Evolutionary conservation across 2,888 invertebrate species (phyloP), one percentile per base, ranked within the genome.

Genomic region (Isotomurus palustris): DNA sequence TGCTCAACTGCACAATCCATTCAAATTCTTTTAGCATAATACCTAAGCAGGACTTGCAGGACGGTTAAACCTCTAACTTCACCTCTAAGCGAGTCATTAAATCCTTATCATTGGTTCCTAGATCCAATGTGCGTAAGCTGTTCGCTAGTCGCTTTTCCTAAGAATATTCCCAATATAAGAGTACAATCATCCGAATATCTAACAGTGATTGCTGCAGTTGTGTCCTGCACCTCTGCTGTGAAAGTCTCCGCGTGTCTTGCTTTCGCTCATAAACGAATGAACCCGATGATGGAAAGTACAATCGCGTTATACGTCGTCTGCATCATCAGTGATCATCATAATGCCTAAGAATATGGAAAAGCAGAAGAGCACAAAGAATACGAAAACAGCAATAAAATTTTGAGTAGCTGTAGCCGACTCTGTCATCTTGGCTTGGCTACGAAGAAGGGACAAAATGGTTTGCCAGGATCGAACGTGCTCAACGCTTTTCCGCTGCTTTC

Each of bases 361-460:
- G 27, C 60, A 60, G 5, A 60, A 32, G 27, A 43, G 52, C 21
- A 35, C 22, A 24, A 60, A 60, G 21, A 56, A 29, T n/a, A 56
- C 44, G 24, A 60, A 48, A 28, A 53, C 35, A 43, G 29, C 36
- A 2, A 41, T 5, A 17, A 56, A 21, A 22, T 53, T 48, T 43
- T 56, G 49, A n/a, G 22, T 14, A 3, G 60, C 40, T 8, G 45
- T 40, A 2, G 52, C 49, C 35, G 27, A 24, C 1, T 36, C 28
- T 2, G 49, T 53, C 2, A 3, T 4, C 14, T 49, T 29, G n/a
- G 44, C 48, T 38, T 56, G 60, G n/a, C 48, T 53, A 21, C 41
- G 40, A 8, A 38, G 43, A 1, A 40, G 14, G 3, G 52, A 1
- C 3, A 55, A 21, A 3, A 59, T 6, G n/a, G 29, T 29, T 2